phyloP scores from a whole-genome alignment of 2,113 vertebrate genomes.

The Calyptomena viridis region DNA sequence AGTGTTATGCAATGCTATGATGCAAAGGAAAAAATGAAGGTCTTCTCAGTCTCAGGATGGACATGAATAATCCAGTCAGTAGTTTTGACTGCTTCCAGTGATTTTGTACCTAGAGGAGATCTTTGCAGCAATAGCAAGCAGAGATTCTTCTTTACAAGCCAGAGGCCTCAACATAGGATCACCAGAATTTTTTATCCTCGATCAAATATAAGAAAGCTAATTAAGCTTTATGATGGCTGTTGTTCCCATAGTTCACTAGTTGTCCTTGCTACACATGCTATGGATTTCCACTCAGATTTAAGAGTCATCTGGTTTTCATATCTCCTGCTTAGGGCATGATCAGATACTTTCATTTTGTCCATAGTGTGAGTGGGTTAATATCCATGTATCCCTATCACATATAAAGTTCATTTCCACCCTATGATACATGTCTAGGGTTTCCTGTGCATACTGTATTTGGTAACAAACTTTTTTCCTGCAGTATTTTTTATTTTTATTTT shows the following conservation, averaged over 20 bases:
- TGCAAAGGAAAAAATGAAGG: background rate
- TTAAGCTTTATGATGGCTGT: background rate
- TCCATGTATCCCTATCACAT: background rate
- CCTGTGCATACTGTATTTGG: background rate
- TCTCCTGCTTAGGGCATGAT: background rate
- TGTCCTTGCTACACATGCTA: background rate
- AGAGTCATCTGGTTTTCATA: slow-evolving; percentile 15
- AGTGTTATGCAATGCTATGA: background rate
- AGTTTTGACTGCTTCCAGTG: background rate
- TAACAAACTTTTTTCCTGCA: background rate
- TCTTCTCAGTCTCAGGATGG: background rate
- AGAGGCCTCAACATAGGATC: background rate
- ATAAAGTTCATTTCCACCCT: slow-evolving; percentile 25
- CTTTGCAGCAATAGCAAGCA: background rate
- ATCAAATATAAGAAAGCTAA: background rate
- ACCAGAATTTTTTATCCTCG: background rate
- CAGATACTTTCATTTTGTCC: background rate
- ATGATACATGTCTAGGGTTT: background rate
- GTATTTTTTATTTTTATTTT: background rate
- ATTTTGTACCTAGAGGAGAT: background rate
- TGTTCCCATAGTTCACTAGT: background rate
- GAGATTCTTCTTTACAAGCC: background rate
- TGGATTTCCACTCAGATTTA: slow-evolving; percentile 26
- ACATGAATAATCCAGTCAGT: background rate
- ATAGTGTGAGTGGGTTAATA: background rate